A percentile compares a stretch with the other conserved stretches of the same genome.
phyloP scores from a whole-genome alignment of 2,113 vertebrate species.

The Tetrao urogallus region DNA sequence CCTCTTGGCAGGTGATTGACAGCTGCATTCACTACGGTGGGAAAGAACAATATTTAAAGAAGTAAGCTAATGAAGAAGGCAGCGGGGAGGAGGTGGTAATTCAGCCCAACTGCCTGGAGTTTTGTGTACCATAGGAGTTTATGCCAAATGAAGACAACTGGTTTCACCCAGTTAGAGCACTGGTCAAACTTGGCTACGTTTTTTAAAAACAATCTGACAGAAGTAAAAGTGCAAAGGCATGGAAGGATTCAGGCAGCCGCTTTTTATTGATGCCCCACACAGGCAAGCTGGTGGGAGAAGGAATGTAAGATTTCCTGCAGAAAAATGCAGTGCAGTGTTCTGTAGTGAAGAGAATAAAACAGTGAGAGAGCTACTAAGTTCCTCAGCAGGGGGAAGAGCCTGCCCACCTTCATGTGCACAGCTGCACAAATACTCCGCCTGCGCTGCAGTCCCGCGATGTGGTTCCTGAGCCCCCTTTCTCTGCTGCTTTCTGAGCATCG shows the following conservation, averaged over 20 bases:
- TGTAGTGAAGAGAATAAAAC: neutral
- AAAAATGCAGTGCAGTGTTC: neutral
- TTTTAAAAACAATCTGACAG: neutral
- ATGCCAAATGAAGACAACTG: neutral
- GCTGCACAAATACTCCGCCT: constrained; percentile 49
- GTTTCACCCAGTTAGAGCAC: neutral
- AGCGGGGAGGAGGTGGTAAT: neutral
- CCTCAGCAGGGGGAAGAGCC: constrained; percentile 14
- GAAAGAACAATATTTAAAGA: neutral
- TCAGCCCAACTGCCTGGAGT: neutral
- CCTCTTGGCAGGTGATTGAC: neutral
- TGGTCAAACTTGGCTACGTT: neutral
- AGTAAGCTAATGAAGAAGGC: neutral
- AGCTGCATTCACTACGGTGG: neutral
- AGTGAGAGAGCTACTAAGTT: constrained; percentile 13
- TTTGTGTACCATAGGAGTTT: neutral
- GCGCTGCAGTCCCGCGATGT: neutral
- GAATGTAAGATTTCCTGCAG: neutral
- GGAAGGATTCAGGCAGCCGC: neutral
- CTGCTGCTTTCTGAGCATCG: neutral
- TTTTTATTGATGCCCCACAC: constrained; percentile 4
- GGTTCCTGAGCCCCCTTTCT: neutral
- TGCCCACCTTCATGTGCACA: constrained; percentile 26
- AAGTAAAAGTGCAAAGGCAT: neutral
- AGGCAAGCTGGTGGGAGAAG: neutral